Evolutionary conservation across 2,113 vertebrate genomes (phyloP), one percentile per base, ranked within the genome.

Genomic region (Eublepharis macularius): DNA sequence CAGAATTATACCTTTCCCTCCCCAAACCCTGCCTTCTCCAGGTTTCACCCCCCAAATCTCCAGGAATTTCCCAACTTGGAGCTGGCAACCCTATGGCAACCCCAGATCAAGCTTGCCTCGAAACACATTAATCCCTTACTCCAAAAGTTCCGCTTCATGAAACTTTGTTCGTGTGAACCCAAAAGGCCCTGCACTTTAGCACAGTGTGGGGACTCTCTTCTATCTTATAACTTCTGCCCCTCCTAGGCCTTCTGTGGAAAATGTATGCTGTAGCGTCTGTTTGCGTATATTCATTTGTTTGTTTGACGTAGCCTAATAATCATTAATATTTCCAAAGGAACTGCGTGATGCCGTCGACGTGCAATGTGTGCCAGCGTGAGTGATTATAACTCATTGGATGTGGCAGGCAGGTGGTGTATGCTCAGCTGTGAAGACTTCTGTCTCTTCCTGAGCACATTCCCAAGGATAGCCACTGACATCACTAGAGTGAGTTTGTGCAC

Each of bases 351-450:
- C 43, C 80, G 84, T 73, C 82, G 39, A 65, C 91, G 85, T 87
- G 93, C 88, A 39, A 86, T 47, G 36, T 86, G 84, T 86, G 49
- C 88, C 88, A 81, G 80, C 66, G 72, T 82, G 82, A 60, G 4
- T 83, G 70, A 83, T 87, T 80, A 34, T 87, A 94, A 85, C 87
- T 86, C 87, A 34, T 36, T 89, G 84, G 83, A 34, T 86, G 84
- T 88, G 91, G 87, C 88, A 87, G 91, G 87, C 88, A 87, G 89
- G 87, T 83, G 87, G 54, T 93, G 86, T 86, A 32, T 92, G 66
- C 87, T 92, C 93, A 87, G 86, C 83, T 90, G 63, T 39, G 81
- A 66, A 7, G 57, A 77, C 54, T 76, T 80, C 26, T 57, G 82
- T 74, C 88, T 70, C 0, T 26, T n/a, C 76, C 76, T 72, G 24